Base-by-base conservation (phyloP, 2,113 vertebrate species). In the Phrynocephalus versicolor region DNA sequence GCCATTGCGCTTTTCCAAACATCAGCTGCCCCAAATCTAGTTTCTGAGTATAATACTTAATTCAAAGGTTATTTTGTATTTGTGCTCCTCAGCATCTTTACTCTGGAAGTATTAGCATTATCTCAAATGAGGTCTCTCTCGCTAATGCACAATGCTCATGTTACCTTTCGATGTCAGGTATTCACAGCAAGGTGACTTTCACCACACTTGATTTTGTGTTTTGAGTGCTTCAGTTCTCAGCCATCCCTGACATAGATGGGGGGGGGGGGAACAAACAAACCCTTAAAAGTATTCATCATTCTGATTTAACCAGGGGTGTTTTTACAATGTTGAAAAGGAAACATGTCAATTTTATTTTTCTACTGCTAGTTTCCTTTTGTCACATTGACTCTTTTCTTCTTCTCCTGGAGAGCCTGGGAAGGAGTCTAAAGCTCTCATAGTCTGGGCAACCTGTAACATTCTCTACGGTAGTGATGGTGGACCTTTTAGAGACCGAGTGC, bases 21-120 rank as follows among this genome's bases (percentile, higher is more conserved):
- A 62, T n/a, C 70, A 62, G 55, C 39, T 19, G 45, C 64, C 51
- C 62, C 37, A 77, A 37, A 73, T 77, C 83, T 77, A 64, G 35
- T 23, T 45, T 78, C 57, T 18, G 73, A 25, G 3, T 57, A 45
- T 69, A 67, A 77, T 77, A 84, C 67, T 84, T 77, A 55, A 55
- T 84, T 57, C n/a, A 55, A 69, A 69, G 64, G 83, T 84, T 75
- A 37, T 77, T 77, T 77, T 84, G 25, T 35, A 57, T 69, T 84
- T 84, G 37, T 78, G 41, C 33, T 69, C 51, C 64, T 84, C 83
- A 84, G 83, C 83, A 78, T 39, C 83, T 84, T 77, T 77, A 69
- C 62, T 69, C 21, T 69, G 64, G 25, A 84, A 77, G 74, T 30
- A n/a, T 84, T 65, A 35, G 74, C 39, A 64, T 33, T 75, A 75